Evolutionary conservation across 2,113 vertebrate species (phyloP).

Genomic region (Cyprinodon brontotheroides): DNA sequence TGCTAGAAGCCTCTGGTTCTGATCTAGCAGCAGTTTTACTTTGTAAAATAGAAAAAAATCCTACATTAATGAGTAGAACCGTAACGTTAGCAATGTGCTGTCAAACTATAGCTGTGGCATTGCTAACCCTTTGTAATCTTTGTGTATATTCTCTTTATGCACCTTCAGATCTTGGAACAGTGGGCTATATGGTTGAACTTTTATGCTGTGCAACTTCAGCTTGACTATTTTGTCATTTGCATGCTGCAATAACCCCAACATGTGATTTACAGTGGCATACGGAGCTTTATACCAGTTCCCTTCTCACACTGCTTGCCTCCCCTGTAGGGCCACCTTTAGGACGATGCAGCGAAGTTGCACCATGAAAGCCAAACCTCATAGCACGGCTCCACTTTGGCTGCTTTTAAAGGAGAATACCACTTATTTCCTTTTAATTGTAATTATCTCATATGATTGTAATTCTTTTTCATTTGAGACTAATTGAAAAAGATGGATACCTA

Average conservation of each 20-base stretch:
- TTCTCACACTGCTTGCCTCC: background rate
- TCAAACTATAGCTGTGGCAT: conserved; percentile 39
- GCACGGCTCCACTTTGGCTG: conserved; percentile 28
- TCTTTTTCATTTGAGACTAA: background rate
- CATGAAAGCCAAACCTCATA: conserved; percentile 35
- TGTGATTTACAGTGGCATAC: background rate
- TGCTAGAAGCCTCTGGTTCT: conserved; percentile 51
- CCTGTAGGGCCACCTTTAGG: conserved; percentile 3
- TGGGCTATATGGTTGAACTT: conserved; percentile 34
- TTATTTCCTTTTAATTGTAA: conserved; percentile 23
- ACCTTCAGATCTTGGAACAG: conserved; percentile 44
- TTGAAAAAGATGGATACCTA: background rate
- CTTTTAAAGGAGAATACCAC: conserved; percentile 67
- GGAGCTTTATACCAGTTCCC: no score
- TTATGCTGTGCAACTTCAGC: conserved; percentile 42
- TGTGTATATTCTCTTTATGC: conserved; percentile 57
- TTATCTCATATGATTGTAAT: background rate
- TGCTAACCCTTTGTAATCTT: conserved; percentile 58
- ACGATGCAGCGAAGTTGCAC: conserved; percentile 9
- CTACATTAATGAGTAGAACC: conserved; percentile 64
- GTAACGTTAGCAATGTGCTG: conserved; percentile 45
- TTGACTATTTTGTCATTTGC: background rate
- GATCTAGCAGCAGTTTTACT: conserved; percentile 56
- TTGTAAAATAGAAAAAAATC: conserved; percentile 43
- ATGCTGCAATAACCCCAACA: background rate